Base-by-base conservation (phyloP, 2,113 vertebrate species). In the Lepisosteus oculatus region DNA sequence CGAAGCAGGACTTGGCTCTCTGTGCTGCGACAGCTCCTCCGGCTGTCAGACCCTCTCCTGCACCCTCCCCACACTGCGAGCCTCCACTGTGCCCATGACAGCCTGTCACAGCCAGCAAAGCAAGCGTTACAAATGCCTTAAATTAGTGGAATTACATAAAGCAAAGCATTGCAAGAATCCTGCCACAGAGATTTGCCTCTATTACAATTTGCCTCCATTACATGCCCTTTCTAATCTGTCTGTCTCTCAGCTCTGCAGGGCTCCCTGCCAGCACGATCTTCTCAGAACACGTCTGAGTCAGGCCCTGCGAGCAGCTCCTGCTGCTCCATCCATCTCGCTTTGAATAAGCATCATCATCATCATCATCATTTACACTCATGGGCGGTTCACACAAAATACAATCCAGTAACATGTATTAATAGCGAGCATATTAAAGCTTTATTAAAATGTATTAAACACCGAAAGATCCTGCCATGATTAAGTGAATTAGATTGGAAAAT, bases 41-140 rank as follows among this genome's bases (percentile, higher is more conserved):
- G 29, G 29, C 29, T 29, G 29, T 29, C 29, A 29, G 29, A 1
- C 29, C 29, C 29, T 29, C 29, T 29, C 29, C 29, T 29, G 29
- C 29, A 2, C 29, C 29, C 29, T 29, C 29, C 29, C 29, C 29
- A 29, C 29, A 29, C 29, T 29, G 41, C 42, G n/a, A 54, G 15
- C 13, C 41, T 29, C 14, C 55, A 41, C 64, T 8, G 42, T 15
- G 42, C 41, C 61, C 43, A 42, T 72, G 78, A 65, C 77, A 69
- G 67, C 61, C 72, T 72, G 72, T 61, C 69, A 61, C 54, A 47
- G 67, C 70, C 66, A 64, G 64, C 71, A 72, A 69, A 70, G 69
- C 67, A 42, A 54, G 57, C 14, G 44, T 73, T 76, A 69, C 74
- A 76, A 72, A 78, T 80, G 76, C 68, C 65, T 69, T 69, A 67